A percentile compares a stretch with the other conserved stretches of the same genome.
Evolutionary conservation across 2,888 invertebrate genomes (phyloP).

Genomic region (Hirudinaria manillensis): DNA sequence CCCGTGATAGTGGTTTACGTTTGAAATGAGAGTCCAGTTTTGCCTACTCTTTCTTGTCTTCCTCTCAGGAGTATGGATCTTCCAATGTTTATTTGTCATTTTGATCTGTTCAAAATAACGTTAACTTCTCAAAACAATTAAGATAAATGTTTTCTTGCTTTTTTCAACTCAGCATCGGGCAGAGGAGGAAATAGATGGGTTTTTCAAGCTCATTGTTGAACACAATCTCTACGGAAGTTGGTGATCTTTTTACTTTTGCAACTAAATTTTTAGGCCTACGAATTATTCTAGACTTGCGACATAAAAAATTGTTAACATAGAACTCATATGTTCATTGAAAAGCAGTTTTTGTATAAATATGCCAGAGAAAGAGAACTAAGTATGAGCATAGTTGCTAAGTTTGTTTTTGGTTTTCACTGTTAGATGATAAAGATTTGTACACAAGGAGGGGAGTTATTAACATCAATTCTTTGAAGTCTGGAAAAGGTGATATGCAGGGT

Average conservation of each 20-base stretch:
- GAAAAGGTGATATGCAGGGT: constrained; percentile 27
- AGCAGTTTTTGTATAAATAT: too few relatives aligned
- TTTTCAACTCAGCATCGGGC: constrained; percentile 5
- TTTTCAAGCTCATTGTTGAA: constrained; percentile 26
- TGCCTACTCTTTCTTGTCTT: too few relatives aligned
- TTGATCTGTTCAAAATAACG: too few relatives aligned
- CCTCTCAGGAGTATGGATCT: too few relatives aligned
- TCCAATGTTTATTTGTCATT: too few relatives aligned
- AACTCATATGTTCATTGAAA: too few relatives aligned
- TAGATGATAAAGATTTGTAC: constrained; percentile 12
- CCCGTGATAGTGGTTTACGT: too few relatives aligned
- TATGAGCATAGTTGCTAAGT: too few relatives aligned
- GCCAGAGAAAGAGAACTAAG: too few relatives aligned
- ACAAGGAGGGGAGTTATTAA: constrained; percentile 30
- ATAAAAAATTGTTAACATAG: too few relatives aligned
- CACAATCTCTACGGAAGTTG: constrained; percentile 29
- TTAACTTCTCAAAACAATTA: too few relatives aligned
- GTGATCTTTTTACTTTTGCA: neutral
- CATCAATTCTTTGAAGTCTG: constrained; percentile 35
- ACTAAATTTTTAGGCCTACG: neutral
- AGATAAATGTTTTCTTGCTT: neutral
- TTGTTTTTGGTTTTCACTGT: neutral
- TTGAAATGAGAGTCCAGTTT: too few relatives aligned
- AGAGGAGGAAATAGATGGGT: constrained; percentile 31
- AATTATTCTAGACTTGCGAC: neutral